Evolutionary conservation across 2,888 invertebrate species (phyloP).

Genomic region (Trissolcus japonicus): DNA sequence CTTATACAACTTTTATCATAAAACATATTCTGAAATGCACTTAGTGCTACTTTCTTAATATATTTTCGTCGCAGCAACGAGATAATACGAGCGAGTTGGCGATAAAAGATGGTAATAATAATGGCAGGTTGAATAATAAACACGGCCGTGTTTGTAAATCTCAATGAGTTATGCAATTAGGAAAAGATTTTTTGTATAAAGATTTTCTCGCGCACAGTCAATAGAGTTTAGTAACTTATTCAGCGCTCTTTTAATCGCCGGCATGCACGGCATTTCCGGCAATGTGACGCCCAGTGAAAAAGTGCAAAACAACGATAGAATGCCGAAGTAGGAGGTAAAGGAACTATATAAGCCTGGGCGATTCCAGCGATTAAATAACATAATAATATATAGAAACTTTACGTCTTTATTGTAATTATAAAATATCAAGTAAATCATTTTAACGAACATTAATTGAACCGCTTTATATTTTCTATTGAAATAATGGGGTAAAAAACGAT

Average conservation of each 20-base stretch:
- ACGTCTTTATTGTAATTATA: too few species aligned
- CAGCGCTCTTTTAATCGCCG: conserved; percentile 57
- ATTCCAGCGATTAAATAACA: too few species aligned
- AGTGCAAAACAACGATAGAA: conserved; percentile 54
- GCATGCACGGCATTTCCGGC: conserved; percentile 74
- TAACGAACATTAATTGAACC: too few species aligned
- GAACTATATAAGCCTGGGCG: conserved; percentile 17
- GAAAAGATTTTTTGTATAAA: conserved; percentile 30
- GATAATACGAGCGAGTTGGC: conserved; percentile 2
- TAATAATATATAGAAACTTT: too few species aligned
- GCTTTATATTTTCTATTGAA: too few species aligned
- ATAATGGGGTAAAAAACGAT: too few species aligned
- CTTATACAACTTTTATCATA: not conserved
- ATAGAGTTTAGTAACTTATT: conserved; percentile 60
- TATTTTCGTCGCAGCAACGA: not conserved
- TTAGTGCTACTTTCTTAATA: conserved; percentile 1
- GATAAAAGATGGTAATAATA: conserved; percentile 16
- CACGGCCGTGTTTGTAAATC: conserved; percentile 29
- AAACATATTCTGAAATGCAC: not conserved
- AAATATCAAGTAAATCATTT: too few species aligned
- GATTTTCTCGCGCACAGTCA: conserved; percentile 18
- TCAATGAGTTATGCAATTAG: conserved; percentile 30
- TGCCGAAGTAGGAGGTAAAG: conserved; percentile 38
- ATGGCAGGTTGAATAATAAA: conserved; percentile 21
- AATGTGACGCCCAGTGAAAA: conserved; percentile 64